Percentiles rank a stretch among this genome's conserved stretches.
Conservation (phyloP, 2,888 invertebrate species). For the Epirrhoe alternata region DNA sequence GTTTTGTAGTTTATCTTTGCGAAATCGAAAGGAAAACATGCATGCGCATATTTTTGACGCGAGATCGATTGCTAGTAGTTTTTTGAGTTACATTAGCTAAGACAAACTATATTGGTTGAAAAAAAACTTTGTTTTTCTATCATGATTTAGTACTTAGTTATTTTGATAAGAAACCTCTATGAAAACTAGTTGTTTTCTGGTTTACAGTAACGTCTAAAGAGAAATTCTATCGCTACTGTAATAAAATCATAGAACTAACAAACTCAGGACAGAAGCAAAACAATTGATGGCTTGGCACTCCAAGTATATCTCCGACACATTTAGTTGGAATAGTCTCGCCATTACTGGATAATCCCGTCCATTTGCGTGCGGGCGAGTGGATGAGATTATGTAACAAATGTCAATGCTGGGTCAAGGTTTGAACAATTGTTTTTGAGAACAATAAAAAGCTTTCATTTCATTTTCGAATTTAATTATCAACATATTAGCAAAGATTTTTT, state of each 20-base stretch:
- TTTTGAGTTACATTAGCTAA: neutral
- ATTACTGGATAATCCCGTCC: slow-evolving; percentile 70
- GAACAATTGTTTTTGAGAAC: slow-evolving; percentile 21
- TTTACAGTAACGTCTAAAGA: slow-evolving; percentile 6
- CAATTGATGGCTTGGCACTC: slow-evolving; percentile 51
- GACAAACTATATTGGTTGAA: neutral
- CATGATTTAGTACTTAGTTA: too few relatives aligned
- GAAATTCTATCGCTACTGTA: slow-evolving; percentile 12
- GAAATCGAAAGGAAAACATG: slow-evolving; percentile 30
- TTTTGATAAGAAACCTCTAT: too few relatives aligned
- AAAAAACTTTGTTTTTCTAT: too few relatives aligned
- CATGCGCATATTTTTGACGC: slow-evolving; percentile 7
- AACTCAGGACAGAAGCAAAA: slow-evolving; percentile 44
- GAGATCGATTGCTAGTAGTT: slow-evolving; percentile 7
- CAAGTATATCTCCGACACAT: slow-evolving; percentile 46
- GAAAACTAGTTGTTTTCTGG: too few relatives aligned
- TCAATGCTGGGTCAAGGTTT: slow-evolving; percentile 30
- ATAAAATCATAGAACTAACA: slow-evolving; percentile 30
- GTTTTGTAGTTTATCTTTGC: slow-evolving; percentile 43
- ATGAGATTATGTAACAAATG: slow-evolving; percentile 44
- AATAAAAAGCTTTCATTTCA: neutral
- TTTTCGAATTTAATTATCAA: neutral
- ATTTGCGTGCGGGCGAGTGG: slow-evolving; percentile 60
- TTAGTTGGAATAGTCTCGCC: slow-evolving; percentile 68
- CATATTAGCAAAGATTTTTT: too few relatives aligned